A percentile compares a stretch with the other conserved stretches of the same genome.
Evolutionary conservation across 2,113 vertebrate genomes (phyloP).

Genomic region (Glaucomys volans): DNA sequence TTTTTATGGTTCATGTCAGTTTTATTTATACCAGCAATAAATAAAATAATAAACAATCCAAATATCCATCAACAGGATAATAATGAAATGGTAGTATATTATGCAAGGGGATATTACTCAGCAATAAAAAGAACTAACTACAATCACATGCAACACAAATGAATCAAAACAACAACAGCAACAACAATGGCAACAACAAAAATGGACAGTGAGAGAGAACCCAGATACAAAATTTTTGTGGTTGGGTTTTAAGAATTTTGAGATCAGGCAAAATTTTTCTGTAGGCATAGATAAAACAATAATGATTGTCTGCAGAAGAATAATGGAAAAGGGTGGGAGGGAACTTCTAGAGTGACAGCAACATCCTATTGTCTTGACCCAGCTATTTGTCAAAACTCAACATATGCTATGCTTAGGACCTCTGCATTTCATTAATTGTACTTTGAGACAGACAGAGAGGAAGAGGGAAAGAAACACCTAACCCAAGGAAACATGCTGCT

Average conservation of each 20-base stretch:
- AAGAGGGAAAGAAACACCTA: neutral
- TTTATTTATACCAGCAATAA: constrained; percentile 21
- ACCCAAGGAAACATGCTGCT: neutral
- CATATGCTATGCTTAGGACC: neutral
- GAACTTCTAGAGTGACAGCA: neutral
- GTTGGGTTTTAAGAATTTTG: neutral
- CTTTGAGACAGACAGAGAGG: neutral
- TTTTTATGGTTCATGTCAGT: neutral
- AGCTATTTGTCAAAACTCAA: constrained; percentile 13
- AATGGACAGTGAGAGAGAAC: neutral
- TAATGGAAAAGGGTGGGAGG: neutral
- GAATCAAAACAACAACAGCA: neutral
- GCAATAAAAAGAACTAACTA: neutral
- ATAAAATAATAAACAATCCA: neutral
- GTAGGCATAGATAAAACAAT: constrained; percentile 4
- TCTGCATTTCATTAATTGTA: neutral
- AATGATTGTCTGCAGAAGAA: neutral
- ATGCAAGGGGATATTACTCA: constrained; percentile 6
- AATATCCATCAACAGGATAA: constrained; percentile 35
- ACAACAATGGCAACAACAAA: no score
- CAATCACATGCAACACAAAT: neutral
- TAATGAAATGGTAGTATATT: neutral
- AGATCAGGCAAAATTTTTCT: neutral
- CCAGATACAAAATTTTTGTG: neutral
- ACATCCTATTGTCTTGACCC: neutral